A percentile compares a stretch with the other conserved stretches of the same genome.
phyloP scores from a whole-genome alignment of 1,140 invertebrate genomes.

The Drosophila azteca region DNA sequence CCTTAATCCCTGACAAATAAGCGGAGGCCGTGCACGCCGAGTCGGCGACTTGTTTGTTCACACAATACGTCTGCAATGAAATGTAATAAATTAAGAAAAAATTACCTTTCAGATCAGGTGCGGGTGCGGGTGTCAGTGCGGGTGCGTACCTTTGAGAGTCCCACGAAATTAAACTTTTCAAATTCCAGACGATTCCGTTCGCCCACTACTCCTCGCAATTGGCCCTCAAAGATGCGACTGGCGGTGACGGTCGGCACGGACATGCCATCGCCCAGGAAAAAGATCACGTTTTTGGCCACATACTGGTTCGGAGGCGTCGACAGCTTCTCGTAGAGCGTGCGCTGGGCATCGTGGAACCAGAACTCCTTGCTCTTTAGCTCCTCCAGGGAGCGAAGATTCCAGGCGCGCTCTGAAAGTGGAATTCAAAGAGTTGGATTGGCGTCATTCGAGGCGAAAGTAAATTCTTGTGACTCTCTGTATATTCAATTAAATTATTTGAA shows the following conservation, averaged over 20 bases:
- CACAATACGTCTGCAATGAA: constrained; percentile 85
- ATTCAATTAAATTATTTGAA: constrained; percentile 32
- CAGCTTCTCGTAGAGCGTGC: constrained; percentile 60
- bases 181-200: constrained; percentile 89
- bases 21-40: constrained; percentile 90
- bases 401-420: constrained; percentile 38
- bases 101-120: neutral
- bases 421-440: too few species aligned
- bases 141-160: constrained; percentile 88
- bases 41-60: constrained; percentile 91
- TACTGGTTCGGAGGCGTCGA: constrained; percentile 68
- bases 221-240: constrained; percentile 88
- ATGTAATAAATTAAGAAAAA: neutral
- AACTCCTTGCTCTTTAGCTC: constrained; percentile 65
- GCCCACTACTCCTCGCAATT: constrained; percentile 85
- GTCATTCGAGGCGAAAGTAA: constrained; percentile 16
- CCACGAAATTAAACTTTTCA: constrained; percentile 90
- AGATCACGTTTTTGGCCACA: constrained; percentile 89
- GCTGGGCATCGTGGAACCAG: constrained; percentile 71
- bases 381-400: constrained; percentile 42
- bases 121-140: neutral
- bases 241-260: constrained; percentile 89
- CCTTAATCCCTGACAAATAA: constrained; percentile 89
- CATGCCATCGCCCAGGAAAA: constrained; percentile 93
- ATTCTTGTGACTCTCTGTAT: constrained; percentile 3